Evolutionary conservation across 2,888 invertebrate species (phyloP), one percentile per base, ranked within the genome.

Genomic region (Rhabditoides inermis): DNA sequence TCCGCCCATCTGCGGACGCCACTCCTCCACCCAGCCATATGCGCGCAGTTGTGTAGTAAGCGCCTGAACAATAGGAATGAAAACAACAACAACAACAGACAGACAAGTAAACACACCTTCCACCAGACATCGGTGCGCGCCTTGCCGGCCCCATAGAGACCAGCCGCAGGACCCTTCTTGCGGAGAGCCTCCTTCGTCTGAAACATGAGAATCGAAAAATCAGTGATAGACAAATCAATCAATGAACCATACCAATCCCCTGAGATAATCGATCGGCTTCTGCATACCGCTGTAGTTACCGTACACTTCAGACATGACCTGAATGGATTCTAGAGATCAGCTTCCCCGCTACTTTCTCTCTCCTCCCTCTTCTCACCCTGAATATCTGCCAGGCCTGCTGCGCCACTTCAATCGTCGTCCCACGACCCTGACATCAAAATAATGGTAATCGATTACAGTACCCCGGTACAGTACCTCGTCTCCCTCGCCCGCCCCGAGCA

Each of bases 231-330:
- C 6, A 27, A 49, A 3, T 27, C 15, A n/a, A 18, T 25, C 26
- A 27, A 45, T 3, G 4, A n/a, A 15, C 26, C 53, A 46, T 47
- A 62, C 65, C 50, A 45, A 53, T 49, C 68, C 68, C 32, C 65
- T 53, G n/a, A 70, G 23, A 45, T 62, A 69, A 25, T 61, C 65
- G 18, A 70, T 61, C 2, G 65, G 57, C 32, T 63, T 65, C 6
- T 52, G 59, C n/a, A 63, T 40, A 25, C 70, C 70, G 6, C 59
- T 59, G 20, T 56, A 45, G n/a, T 60, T 56, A 7, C 53, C 39
- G 52, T 61, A 69, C 22, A 67, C 51, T 15, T 61, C 53, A 7
- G 27, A 48, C 18, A 70, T 59, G 3, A 53, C 60, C 30, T 41
- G 39, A n/a, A n/a, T n/a, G n/a, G n/a, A n/a, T n/a, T n/a, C n/a